A percentile compares a stretch with the other conserved stretches of the same genome.
Evolutionary conservation across 2,113 vertebrate genomes (phyloP).

Genomic region (Chrysemys picta): DNA sequence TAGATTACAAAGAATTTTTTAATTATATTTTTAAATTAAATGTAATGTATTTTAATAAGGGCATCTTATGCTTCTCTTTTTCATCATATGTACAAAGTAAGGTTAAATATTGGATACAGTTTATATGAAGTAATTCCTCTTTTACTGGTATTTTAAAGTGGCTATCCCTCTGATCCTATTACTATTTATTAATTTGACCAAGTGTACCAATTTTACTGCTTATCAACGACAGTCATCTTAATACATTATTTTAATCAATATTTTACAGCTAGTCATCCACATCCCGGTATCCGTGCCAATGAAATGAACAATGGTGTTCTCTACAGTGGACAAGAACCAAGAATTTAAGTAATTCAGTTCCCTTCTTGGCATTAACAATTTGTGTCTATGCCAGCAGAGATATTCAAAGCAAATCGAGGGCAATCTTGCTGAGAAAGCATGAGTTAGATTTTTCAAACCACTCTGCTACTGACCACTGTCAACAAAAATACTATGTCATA

Average conservation of each 20-base stretch:
- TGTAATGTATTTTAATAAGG: background rate
- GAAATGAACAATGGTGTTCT: slow-evolving; percentile 32
- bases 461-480: background rate
- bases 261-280: slow-evolving; percentile 40
- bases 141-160: background rate
- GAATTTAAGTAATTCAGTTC: slow-evolving; percentile 22
- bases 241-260: slow-evolving; percentile 40
- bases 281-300: slow-evolving; percentile 4
- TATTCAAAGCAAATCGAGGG: slow-evolving; percentile 25
- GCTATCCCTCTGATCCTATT: background rate
- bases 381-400: slow-evolving; percentile 21
- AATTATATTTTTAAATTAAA: background rate
- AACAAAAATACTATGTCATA: background rate
- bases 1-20: background rate
- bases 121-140: slow-evolving; percentile 17
- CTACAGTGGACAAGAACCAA: slow-evolving; percentile 43
- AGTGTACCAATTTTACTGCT: slow-evolving; percentile 1
- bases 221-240: slow-evolving; percentile 19
- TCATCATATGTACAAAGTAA: background rate
- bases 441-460: background rate
- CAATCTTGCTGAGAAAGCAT: slow-evolving; percentile 4
- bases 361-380: background rate
- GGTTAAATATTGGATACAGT: background rate
- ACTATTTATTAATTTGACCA: background rate
- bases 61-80: background rate